These are phyloP conservation scores for Dasypogon diadema DNA, from an alignment of 2,888 invertebrate genomes.

Conservation along the genomic window DNA sequence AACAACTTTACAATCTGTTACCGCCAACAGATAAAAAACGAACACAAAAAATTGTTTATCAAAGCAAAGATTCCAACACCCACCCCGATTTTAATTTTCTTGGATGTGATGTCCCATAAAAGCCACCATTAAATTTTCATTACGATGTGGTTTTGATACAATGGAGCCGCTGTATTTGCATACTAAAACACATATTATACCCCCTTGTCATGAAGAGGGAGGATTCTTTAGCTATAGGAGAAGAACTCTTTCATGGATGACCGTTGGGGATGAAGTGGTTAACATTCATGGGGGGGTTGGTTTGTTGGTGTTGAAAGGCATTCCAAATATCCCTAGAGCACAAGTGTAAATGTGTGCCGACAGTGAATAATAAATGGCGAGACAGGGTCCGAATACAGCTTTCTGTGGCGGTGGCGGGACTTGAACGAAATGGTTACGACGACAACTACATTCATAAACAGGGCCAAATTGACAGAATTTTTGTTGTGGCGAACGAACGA, in stretches of 20 bases:
- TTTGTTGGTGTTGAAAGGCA: not conserved
- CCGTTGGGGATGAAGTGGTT: not conserved
- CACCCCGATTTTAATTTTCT: conserved; percentile 35
- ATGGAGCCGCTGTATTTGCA: conserved; percentile 15
- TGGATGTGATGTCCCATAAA: conserved; percentile 22
- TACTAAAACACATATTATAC: conserved; percentile 1
- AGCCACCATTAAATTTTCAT: conserved; percentile 33
- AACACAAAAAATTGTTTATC: not conserved
- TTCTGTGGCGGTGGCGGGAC: not conserved
- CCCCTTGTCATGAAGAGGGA: not conserved
- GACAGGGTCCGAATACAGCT: conserved; percentile 5
- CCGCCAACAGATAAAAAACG: not conserved
- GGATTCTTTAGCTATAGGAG: not conserved
- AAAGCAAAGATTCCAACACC: conserved; percentile 32
- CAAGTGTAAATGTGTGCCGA: conserved; percentile 1
- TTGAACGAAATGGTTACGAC: conserved; percentile 11
- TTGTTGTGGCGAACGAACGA: conserved; percentile 9
- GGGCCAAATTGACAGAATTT: not conserved
- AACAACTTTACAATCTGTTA: not conserved
- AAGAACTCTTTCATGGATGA: conserved; percentile 7
- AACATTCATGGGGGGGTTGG: not conserved
- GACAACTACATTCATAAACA: not conserved
- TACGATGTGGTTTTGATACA: conserved; percentile 26
- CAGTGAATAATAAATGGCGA: conserved; percentile 31
- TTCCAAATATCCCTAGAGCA: not conserved